Percentiles rank a stretch among this genome's conserved stretches.
phyloP scores from a whole-genome alignment of 2,113 vertebrate genomes.

The Neopipo cinnamomea region DNA sequence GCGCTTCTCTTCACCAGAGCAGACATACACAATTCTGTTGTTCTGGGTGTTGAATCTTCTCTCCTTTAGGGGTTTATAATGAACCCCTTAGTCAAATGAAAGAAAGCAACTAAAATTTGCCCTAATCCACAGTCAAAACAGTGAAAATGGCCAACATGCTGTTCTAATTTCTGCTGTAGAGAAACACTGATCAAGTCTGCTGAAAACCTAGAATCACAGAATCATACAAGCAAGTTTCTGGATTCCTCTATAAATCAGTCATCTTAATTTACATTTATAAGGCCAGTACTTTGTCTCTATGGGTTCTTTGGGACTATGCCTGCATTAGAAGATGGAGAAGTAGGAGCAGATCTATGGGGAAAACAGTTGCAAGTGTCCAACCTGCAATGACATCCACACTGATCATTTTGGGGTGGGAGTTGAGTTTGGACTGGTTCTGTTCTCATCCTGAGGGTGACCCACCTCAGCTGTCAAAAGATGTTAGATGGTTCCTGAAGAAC shows the following conservation, averaged over 20 bases:
- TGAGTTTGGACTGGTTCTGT: not conserved
- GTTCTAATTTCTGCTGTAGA: not conserved
- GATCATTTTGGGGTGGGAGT: not conserved
- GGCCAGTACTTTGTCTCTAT: not conserved
- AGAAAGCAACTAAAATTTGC: not conserved
- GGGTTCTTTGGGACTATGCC: not conserved
- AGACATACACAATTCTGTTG: not conserved
- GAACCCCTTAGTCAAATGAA: not conserved
- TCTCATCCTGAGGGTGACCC: not conserved
- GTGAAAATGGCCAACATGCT: fast-evolving
- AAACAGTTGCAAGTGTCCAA: not conserved
- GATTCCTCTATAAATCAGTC: not conserved
- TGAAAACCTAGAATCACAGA: not conserved
- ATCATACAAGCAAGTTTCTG: not conserved
- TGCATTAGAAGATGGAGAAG: not conserved
- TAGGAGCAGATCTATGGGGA: not conserved
- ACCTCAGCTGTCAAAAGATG: not conserved
- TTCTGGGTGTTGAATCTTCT: not conserved
- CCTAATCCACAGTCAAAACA: not conserved
- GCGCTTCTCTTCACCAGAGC: not conserved
- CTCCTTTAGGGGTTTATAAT: not conserved
- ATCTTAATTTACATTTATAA: not conserved
- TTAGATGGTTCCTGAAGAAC: not conserved
- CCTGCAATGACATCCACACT: not conserved
- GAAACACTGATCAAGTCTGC: not conserved